phyloP scores from a whole-genome alignment of 1,140 invertebrate species.

The Macrostomum lignano region DNA sequence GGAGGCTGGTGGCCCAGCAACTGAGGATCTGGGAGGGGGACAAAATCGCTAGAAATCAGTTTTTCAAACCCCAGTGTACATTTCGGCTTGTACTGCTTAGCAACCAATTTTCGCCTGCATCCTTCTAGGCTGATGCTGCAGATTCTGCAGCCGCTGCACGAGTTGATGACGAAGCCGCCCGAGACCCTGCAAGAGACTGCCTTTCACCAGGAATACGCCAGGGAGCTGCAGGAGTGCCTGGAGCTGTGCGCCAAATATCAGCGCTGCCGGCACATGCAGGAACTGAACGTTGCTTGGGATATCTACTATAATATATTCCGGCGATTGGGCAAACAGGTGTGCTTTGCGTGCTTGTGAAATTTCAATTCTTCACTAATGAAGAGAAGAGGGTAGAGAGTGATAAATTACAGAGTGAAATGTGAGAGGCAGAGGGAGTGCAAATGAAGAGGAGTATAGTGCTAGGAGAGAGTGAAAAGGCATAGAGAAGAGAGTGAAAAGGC shows the following conservation, averaged over 20 bases:
- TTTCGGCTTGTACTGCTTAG: too few species aligned
- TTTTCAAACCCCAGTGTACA: too few species aligned
- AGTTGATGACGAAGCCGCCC: slow-evolving; percentile 64
- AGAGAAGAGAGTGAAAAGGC: too few species aligned
- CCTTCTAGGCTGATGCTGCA: slow-evolving; percentile 77
- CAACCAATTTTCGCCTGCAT: neutral
- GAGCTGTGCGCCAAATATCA: slow-evolving; percentile 68
- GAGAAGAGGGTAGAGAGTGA: too few species aligned
- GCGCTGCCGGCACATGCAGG: slow-evolving; percentile 49
- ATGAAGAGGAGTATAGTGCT: too few species aligned
- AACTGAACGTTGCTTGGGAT: slow-evolving; percentile 91
- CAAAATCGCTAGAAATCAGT: too few species aligned
- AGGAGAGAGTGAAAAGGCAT: too few species aligned
- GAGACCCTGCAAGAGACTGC: slow-evolving; percentile 84
- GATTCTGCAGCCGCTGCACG: slow-evolving; percentile 68
- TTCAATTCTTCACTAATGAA: neutral
- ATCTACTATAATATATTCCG: slow-evolving; percentile 90
- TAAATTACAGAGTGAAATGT: too few species aligned
- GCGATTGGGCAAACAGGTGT: slow-evolving; percentile 67
- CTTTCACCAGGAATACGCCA: slow-evolving; percentile 71
- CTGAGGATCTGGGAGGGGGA: too few species aligned
- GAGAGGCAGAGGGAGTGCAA: too few species aligned
- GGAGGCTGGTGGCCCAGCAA: too few species aligned
- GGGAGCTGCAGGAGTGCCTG: slow-evolving; percentile 64
- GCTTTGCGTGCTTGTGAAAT: slow-evolving; percentile 17